phyloP scores from a whole-genome alignment of 2,888 invertebrate genomes.

The Metallyticus violacea region DNA sequence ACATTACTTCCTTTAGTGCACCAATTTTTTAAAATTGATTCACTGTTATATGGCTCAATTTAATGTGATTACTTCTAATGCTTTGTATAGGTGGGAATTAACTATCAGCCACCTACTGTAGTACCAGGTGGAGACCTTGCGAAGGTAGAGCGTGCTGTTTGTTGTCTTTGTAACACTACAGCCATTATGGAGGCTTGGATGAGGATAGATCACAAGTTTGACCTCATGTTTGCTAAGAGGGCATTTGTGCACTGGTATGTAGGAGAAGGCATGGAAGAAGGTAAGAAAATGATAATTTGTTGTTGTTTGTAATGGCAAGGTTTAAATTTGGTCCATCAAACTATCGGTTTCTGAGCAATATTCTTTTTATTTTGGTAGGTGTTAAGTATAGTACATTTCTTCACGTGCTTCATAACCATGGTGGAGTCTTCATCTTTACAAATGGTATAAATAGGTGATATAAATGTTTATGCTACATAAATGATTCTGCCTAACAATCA shows the following conservation, averaged over 20 bases:
- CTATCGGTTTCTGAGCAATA: too few species aligned
- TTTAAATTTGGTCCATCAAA: too few species aligned
- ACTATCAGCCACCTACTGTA: constrained; percentile 72
- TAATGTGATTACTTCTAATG: neutral
- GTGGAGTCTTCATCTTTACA: too few species aligned
- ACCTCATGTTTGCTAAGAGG: constrained; percentile 59
- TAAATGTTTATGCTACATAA: too few species aligned
- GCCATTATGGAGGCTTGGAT: constrained; percentile 61
- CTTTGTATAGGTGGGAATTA: constrained; percentile 61
- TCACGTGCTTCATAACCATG: too few species aligned
- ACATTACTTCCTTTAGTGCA: too few species aligned
- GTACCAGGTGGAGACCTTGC: constrained; percentile 52
- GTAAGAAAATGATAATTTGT: constrained; percentile 7
- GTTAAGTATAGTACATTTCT: too few species aligned
- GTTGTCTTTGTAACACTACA: constrained; percentile 79
- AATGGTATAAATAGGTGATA: too few species aligned
- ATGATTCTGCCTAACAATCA: too few species aligned
- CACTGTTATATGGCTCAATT: neutral
- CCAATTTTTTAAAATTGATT: too few species aligned
- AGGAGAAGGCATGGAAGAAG: constrained; percentile 31
- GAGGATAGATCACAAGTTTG: constrained; percentile 58
- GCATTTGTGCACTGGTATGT: constrained; percentile 59
- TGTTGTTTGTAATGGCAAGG: too few species aligned
- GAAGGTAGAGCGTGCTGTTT: constrained; percentile 55
- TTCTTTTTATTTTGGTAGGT: too few species aligned